phyloP scores from a whole-genome alignment of 2,113 vertebrate genomes.

The Lepus americanus region DNA sequence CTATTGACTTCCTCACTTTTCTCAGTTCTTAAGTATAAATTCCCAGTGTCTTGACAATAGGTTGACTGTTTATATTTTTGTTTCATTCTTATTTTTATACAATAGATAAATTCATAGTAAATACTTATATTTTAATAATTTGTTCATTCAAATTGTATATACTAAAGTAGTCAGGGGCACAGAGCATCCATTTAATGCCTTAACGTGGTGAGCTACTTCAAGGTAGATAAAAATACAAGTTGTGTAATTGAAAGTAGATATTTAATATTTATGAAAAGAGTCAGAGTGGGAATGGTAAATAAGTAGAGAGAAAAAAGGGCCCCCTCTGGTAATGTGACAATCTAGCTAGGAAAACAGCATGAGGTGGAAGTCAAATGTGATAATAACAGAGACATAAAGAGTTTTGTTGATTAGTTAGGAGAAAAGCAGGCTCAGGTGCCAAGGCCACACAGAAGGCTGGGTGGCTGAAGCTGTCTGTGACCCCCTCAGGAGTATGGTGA shows the following conservation, averaged over 20 bases:
- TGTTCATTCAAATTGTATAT: neutral
- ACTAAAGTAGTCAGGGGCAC: neutral
- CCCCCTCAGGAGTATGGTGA: too few species aligned
- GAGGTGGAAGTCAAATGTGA: too few species aligned
- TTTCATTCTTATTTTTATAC: conserved; percentile 13
- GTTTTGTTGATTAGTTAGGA: too few species aligned
- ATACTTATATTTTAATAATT: neutral
- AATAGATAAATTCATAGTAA: neutral
- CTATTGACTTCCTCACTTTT: neutral
- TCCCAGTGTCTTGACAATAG: neutral
- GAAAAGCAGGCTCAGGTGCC: too few species aligned
- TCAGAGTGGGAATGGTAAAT: too few species aligned
- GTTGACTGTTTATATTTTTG: neutral
- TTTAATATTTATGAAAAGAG: neutral
- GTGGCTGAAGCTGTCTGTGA: too few species aligned
- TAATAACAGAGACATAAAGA: too few species aligned
- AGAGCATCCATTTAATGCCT: neutral
- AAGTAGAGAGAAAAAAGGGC: too few species aligned
- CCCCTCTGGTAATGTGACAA: too few species aligned
- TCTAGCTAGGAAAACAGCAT: too few species aligned
- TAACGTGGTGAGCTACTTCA: neutral
- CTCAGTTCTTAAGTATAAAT: neutral
- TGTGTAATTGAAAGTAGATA: neutral
- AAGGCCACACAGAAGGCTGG: too few species aligned
- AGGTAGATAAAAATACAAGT: conserved; percentile 16